Base-by-base conservation (phyloP, 35 echinoderm and acorn worm genomes). In the Chiridota heheva region DNA sequence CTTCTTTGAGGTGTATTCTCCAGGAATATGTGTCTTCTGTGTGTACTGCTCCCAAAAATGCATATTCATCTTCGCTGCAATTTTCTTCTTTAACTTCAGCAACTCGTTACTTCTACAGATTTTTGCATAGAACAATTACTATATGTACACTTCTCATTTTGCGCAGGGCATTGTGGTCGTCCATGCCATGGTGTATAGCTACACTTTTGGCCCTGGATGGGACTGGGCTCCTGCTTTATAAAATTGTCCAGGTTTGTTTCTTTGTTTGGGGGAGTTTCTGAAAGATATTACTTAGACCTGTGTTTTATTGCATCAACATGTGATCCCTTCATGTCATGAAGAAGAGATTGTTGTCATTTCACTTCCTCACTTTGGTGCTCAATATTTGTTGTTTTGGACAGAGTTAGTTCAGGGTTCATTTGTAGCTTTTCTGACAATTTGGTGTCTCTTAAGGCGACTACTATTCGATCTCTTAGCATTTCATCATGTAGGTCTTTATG, bases 401-500 rank as follows among this genome's bases (percentile, higher is more conserved):
- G 61, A 5, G 73, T 80, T 3, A 87, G 43, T 42, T 66, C 28
- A 1, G 73, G 7, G 60, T 87, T 63, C 25, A 87, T 26, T 36
- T 87, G 85, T 29, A 87, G 40, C 31, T 78, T 87, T 32, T 87
- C 84, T 1, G 84, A 77, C 20, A 87, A 51, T 42, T 66, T 49
- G 0, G 13, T 43, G 32, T 87, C 59, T 44, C 27, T 18, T 8
- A 79, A 29, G 6, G 58, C 84, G 4, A 87, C 74, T 28, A 87
- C 84, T 7, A 87, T 62, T 8, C 84, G 46, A 42, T 87, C 73
- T 49, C 72, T 42, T 2, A 87, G 35, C 73, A 87, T 87, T 68
- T 80, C 60, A 1, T 68, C 73, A n/a, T 68, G 34, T 17, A 87
- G 44, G 35, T 25, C n/a, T 40, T 47, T 40, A 80, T 80, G 70